Conservation (phyloP, 2,113 vertebrate species). For the Diadophis punctatus region DNA sequence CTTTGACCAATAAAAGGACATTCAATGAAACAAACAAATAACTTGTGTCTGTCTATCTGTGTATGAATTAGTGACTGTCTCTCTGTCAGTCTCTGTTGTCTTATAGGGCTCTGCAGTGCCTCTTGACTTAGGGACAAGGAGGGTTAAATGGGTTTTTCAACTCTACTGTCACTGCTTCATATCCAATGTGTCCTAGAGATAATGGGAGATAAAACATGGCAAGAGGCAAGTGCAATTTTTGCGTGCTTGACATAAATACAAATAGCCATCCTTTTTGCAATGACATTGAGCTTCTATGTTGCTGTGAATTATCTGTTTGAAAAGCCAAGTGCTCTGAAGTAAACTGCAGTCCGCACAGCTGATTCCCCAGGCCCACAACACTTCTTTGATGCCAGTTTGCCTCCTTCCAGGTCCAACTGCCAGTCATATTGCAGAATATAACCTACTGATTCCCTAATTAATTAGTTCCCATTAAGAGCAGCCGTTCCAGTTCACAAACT, state of each 20-base stretch:
- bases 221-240: background rate
- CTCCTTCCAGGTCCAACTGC: background rate
- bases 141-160: background rate
- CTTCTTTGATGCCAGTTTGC: background rate
- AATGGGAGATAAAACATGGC: background rate
- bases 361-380: background rate
- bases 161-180: background rate
- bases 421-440: background rate
- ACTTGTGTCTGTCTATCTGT: background rate
- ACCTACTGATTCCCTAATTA: background rate
- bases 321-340: background rate
- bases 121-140: background rate
- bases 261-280: background rate
- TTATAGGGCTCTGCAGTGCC: background rate
- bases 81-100: background rate
- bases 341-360: background rate
- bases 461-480: slow-evolving; percentile 5
- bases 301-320: background rate
- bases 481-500: background rate
- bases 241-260: background rate
- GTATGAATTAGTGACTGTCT: background rate
- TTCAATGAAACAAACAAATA: background rate
- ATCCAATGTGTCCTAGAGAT: background rate
- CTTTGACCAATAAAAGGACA: background rate
- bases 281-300: background rate